These are phyloP conservation scores for Drosophila histrio DNA, from an alignment of 2,888 invertebrate species.

Conservation along the genomic window DNA sequence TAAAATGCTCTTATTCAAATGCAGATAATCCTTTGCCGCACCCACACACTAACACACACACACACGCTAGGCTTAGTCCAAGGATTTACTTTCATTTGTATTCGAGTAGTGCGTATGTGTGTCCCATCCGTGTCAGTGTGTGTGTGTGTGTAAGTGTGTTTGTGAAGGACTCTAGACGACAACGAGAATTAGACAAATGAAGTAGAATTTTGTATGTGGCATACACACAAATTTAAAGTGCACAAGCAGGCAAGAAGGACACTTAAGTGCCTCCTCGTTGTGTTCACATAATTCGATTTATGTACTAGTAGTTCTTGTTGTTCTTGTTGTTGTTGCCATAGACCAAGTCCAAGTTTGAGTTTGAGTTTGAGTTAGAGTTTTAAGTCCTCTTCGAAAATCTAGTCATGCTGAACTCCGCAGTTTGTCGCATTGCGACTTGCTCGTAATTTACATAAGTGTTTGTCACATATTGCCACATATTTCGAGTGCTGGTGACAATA, in stretches of 20 bases:
- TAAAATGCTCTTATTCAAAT: constrained; percentile 80
- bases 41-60: constrained; percentile 41
- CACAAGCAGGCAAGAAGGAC: constrained; percentile 57
- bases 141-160: constrained; percentile 34
- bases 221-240: constrained; percentile 51
- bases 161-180: constrained; percentile 62
- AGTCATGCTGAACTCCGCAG: constrained; percentile 38
- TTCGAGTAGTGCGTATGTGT: constrained; percentile 52
- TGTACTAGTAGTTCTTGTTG: constrained; percentile 39
- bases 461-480: constrained; percentile 48
- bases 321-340: constrained; percentile 25
- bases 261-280: constrained; percentile 69
- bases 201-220: constrained; percentile 72
- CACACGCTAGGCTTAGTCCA: constrained; percentile 64
- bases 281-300: constrained; percentile 75
- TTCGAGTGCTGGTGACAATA: constrained; percentile 44
- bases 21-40: constrained; percentile 75
- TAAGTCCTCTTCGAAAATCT: constrained; percentile 13
- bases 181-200: constrained; percentile 76
- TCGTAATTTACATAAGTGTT: constrained; percentile 59
- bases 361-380: constrained; percentile 10
- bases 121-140: constrained; percentile 24
- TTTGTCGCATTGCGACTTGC: constrained; percentile 53
- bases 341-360: neutral
- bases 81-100: constrained; percentile 76